phyloP scores from a whole-genome alignment of 2,888 invertebrate genomes.

The Heliconius aoede region DNA sequence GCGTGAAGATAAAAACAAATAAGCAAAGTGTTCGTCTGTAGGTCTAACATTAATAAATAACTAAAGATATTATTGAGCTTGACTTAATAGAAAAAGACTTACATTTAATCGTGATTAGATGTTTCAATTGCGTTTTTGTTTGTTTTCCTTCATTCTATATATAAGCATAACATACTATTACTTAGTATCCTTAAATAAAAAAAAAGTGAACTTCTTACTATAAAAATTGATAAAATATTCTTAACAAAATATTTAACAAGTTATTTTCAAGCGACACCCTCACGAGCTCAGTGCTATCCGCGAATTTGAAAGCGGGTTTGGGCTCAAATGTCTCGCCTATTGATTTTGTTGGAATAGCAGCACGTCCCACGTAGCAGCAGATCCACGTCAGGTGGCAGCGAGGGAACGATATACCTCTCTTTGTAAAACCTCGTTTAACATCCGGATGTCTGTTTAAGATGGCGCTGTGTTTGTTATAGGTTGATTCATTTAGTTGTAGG shows the following conservation, averaged over 20 bases:
- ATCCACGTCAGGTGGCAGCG: slow-evolving; percentile 47
- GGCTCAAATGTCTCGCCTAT: slow-evolving; percentile 63
- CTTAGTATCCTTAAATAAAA: neutral
- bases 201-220: neutral
- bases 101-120: neutral
- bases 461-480: neutral
- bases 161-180: too few species aligned
- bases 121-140: neutral
- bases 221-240: neutral
- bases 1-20: too few species aligned
- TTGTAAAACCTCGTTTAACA: slow-evolving; percentile 49
- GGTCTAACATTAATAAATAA: neutral
- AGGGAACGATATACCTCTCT: slow-evolving; percentile 53
- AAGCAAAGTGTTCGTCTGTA: neutral
- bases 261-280: neutral
- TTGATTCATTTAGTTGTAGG: slow-evolving; percentile 1
- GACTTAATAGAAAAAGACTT: neutral
- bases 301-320: slow-evolving; percentile 33
- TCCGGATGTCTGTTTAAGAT: slow-evolving; percentile 49
- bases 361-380: slow-evolving; percentile 59
- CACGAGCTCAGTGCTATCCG: slow-evolving; percentile 2
- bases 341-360: slow-evolving; percentile 67
- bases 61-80: too few species aligned
- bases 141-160: too few species aligned
- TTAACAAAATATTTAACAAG: neutral